These are phyloP conservation scores for Athalia rosae DNA, from an alignment of 2,888 invertebrate genomes.

Conservation along the genomic window DNA sequence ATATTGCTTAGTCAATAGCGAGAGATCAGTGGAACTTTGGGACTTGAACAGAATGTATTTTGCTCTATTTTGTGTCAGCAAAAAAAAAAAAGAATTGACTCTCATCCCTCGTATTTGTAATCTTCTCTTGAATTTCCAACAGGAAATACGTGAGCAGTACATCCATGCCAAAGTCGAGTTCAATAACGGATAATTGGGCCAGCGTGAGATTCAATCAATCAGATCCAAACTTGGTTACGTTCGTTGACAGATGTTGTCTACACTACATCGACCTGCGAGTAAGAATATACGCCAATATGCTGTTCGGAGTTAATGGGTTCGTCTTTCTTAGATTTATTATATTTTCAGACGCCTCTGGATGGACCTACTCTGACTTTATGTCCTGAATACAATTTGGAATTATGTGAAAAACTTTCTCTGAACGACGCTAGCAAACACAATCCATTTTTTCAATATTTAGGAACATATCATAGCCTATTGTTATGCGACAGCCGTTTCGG, in stretches of 20 bases:
- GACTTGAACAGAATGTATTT: constrained; percentile 62
- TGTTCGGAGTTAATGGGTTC: not conserved
- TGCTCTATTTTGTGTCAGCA: not conserved
- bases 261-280: constrained; percentile 66
- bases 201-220: constrained; percentile 60
- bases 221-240: constrained; percentile 61
- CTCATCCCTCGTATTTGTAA: too few species aligned
- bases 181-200: constrained; percentile 64
- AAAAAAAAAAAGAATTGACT: not conserved
- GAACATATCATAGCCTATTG: constrained; percentile 65
- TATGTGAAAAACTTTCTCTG: constrained; percentile 64
- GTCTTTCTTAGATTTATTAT: constrained; percentile 22
- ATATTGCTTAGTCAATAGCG: constrained; percentile 61
- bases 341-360: constrained; percentile 55
- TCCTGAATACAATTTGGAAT: constrained; percentile 63
- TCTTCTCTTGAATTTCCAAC: constrained; percentile 32
- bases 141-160: constrained; percentile 56
- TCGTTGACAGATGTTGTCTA: constrained; percentile 66
- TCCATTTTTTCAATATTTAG: constrained; percentile 61
- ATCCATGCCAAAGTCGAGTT: constrained; percentile 51
- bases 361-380: constrained; percentile 62
- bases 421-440: constrained; percentile 61
- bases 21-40: constrained; percentile 61
- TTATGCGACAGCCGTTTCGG: constrained; percentile 65
- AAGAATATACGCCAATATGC: constrained; percentile 42